Conservation (phyloP, 2,113 vertebrate species). For the Lagopus muta region DNA sequence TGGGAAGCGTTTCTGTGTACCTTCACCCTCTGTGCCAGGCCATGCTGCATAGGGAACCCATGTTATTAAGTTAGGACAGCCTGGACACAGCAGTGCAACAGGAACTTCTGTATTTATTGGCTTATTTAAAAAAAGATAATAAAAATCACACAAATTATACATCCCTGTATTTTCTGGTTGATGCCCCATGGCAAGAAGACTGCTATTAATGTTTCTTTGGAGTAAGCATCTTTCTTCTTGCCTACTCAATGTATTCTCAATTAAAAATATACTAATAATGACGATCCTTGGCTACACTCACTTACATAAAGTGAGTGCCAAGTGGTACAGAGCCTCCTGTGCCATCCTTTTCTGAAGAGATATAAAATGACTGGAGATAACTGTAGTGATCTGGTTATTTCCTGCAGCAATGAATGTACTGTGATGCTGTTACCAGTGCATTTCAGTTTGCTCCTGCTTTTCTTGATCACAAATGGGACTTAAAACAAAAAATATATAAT, state of each 20-base stretch:
- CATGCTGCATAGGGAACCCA: neutral
- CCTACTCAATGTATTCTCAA: neutral
- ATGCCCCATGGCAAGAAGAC: neutral
- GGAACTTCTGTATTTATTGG: neutral
- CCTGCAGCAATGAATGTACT: neutral
- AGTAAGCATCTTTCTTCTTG: conserved; percentile 4
- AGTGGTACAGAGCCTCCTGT: neutral
- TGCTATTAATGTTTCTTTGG: neutral
- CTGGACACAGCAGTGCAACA: neutral
- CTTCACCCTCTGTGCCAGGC: neutral
- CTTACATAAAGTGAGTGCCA: neutral
- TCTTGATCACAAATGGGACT: neutral
- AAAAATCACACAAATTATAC: neutral
- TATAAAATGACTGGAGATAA: neutral
- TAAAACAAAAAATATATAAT: neutral
- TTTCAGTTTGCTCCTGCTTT: neutral
- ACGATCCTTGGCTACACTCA: neutral
- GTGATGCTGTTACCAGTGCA: neutral
- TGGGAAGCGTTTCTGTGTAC: neutral
- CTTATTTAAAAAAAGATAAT: neutral
- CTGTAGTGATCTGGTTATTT: neutral
- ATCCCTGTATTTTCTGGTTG: neutral
- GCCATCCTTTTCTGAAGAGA: neutral
- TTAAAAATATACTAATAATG: conserved; percentile 26
- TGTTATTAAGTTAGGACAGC: neutral